Evolutionary conservation across 2,113 vertebrate genomes (phyloP), one percentile per base, ranked within the genome.

Genomic region (Turnix velox): DNA sequence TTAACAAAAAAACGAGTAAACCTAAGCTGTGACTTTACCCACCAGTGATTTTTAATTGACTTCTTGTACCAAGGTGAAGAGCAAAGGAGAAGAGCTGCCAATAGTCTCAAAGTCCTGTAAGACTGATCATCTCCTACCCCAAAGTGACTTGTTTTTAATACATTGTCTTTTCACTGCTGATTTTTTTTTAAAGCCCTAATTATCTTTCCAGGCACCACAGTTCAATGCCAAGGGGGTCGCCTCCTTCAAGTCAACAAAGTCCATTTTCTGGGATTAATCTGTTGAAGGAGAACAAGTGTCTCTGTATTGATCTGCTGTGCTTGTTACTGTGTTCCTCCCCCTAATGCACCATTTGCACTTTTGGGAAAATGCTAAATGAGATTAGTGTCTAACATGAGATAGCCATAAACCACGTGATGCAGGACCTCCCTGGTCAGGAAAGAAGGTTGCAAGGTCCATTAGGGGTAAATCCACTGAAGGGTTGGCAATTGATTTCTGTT

Each of bases 311-410:
- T 97, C 95, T 16, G 61, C 71, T 84, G 62, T 40, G 95, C 94
- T 96, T 73, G 90, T 65, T 95, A 87, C 18, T 31, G 76, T 72
- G n/a, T n/a, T n/a, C n/a, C n/a, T n/a, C n/a, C 27, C 49, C 80
- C 91, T 96, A 96, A 97, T 96, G 97, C 90, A 96, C 96, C 71
- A 87, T 87, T 97, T 96, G 96, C 92, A 91, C 97, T 95, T 95
- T 85, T 90, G 97, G 97, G 96, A 97, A 97, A 97, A 95, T 24
- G 66, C 73, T 96, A 84, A 97, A 96, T 88, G 97, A 89, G 95
- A 97, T 97, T 97, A 94, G 71, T 31, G 75, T 52, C 95, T 94
- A 94, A 85, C 94, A 96, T 96, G 82, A 97, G 95, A 84, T 92
- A 92, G 90, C 91, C 92, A 97, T 94, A 96, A 98, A 96, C 87